A percentile compares a stretch with the other conserved stretches of the same genome.
Evolutionary conservation across 92 coral and sea anemone genomes (phyloP).

Genomic region (Siderastrea siderea): DNA sequence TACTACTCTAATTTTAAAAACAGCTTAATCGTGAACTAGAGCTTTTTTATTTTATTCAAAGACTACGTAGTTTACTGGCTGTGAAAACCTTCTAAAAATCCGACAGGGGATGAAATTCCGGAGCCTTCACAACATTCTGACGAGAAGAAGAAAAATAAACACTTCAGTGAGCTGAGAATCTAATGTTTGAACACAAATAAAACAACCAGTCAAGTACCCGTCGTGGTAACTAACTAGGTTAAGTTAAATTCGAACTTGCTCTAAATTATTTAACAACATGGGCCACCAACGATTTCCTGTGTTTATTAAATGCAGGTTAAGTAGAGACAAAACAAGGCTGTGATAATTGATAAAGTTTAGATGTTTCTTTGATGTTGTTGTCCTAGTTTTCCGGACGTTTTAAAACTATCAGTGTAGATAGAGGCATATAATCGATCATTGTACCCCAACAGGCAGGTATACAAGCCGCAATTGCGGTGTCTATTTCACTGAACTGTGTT

Average conservation of each 20-base stretch:
- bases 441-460: neutral
- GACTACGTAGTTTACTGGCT: too few species aligned
- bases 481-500: neutral
- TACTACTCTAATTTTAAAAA: too few species aligned
- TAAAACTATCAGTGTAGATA: neutral
- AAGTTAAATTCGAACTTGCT: neutral
- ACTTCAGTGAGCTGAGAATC: conserved; percentile 15
- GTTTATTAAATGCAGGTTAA: neutral
- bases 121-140: too few species aligned
- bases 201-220: conserved; percentile 38
- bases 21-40: too few species aligned
- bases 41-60: too few species aligned
- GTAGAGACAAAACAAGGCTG: neutral
- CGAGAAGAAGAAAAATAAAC: neutral
- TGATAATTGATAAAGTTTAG: neutral
- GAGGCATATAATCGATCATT: neutral
- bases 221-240: neutral
- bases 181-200: neutral
- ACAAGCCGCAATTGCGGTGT: too few species aligned
- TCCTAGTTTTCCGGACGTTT: neutral
- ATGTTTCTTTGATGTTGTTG: neutral
- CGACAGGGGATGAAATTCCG: too few species aligned
- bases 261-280: conserved; percentile 19
- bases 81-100: too few species aligned
- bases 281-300: neutral